phyloP scores from a whole-genome alignment of 2,113 vertebrate species.

The Scortum barcoo region DNA sequence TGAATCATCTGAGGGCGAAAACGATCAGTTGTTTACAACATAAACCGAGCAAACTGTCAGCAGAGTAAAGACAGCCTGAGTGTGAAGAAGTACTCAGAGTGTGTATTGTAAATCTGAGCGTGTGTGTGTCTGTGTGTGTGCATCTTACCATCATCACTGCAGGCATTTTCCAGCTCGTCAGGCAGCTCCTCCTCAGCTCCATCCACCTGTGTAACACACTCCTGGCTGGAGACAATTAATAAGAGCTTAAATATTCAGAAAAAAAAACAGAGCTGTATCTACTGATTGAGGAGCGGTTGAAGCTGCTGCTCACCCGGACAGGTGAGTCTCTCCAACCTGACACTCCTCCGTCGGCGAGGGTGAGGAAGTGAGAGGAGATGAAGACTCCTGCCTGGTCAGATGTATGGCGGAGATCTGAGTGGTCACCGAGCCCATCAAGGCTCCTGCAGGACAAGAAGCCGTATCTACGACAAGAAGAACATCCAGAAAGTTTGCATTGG shows the following conservation, averaged over 20 bases:
- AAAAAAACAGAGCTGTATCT: background rate
- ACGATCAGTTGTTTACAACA: background rate
- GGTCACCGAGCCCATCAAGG: constrained; percentile 82
- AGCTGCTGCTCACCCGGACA: constrained; percentile 69
- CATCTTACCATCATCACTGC: constrained; percentile 78
- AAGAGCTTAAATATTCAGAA: background rate
- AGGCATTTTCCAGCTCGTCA: constrained; percentile 86
- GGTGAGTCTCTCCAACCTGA: constrained; percentile 33
- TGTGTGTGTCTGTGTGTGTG: background rate
- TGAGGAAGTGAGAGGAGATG: constrained; percentile 14
- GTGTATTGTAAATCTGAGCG: too few relatives aligned
- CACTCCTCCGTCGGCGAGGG: constrained; percentile 27
- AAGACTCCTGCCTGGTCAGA: constrained; percentile 75
- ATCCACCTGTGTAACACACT: constrained; percentile 64
- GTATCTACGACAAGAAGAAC: background rate
- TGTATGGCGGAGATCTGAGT: constrained; percentile 87
- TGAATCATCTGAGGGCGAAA: constrained; percentile 78
- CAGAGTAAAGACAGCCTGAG: background rate
- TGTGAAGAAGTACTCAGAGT: background rate
- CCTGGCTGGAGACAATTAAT: constrained; percentile 55
- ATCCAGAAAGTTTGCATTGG: background rate
- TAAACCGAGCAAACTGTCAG: constrained; percentile 56
- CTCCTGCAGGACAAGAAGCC: constrained; percentile 23
- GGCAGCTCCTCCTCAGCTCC: constrained; percentile 88
- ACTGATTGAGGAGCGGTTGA: background rate